These are phyloP conservation scores for Stegodyphus dumicola DNA, from an alignment of 1,140 invertebrate genomes.

Conservation along the genomic window DNA sequence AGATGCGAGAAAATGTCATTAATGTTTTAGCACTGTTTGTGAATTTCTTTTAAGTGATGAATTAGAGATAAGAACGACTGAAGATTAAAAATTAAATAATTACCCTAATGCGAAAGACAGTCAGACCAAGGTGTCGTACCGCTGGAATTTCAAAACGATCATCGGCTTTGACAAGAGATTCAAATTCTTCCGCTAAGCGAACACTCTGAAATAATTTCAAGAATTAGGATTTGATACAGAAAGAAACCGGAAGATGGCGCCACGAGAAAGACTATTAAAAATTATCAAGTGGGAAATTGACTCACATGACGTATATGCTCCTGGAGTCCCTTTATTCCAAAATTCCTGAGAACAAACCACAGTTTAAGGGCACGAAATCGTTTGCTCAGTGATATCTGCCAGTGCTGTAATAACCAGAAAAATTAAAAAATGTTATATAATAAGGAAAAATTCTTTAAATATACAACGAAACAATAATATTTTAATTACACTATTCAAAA, in stretches of 20 bases:
- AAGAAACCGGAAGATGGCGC: not conserved
- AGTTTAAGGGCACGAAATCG: constrained; percentile 74
- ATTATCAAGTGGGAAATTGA: not conserved
- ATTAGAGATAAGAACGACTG: no score
- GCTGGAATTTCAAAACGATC: constrained; percentile 76
- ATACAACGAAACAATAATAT: no score
- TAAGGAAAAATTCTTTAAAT: no score
- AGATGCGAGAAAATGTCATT: no score
- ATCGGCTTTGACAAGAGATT: constrained; percentile 69
- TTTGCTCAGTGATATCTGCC: constrained; percentile 94
- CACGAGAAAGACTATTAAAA: not conserved
- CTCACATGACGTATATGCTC: constrained; percentile 72
- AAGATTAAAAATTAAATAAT: no score
- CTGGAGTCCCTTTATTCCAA: constrained; percentile 73
- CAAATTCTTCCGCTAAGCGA: constrained; percentile 72
- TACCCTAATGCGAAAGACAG: constrained; percentile 81
- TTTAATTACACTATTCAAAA: no score
- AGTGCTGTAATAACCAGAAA: constrained; percentile 77
- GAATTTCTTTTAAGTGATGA: no score
- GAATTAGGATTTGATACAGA: not conserved
- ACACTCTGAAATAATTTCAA: constrained; percentile 68
- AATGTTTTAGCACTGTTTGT: no score
- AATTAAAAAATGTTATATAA: not conserved
- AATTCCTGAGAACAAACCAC: constrained; percentile 74
- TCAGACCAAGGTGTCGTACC: constrained; percentile 87